Percentiles rank a stretch among this genome's conserved stretches.
Evolutionary conservation across 2,888 invertebrate species (phyloP).

Genomic region (Tinea trinotella): DNA sequence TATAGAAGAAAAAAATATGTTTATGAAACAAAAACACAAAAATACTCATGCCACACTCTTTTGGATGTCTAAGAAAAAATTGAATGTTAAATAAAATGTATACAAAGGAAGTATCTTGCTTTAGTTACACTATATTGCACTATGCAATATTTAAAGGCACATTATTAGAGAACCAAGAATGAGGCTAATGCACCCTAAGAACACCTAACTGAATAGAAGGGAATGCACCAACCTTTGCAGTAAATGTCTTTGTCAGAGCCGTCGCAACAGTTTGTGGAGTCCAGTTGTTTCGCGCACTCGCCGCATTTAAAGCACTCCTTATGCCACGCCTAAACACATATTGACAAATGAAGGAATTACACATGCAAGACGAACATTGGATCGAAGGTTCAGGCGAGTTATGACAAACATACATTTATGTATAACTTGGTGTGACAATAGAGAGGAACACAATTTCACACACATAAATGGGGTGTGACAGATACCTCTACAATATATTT

Average conservation of each 20-base stretch:
- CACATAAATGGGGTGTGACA: conserved; percentile 27
- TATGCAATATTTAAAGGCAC: background rate
- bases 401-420: background rate
- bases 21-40: conserved; percentile 24
- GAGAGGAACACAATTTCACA: conserved; percentile 28
- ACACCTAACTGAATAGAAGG: conserved; percentile 18
- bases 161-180: too few relatives aligned
- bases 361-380: conserved; percentile 38
- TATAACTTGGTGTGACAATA: conserved; percentile 21
- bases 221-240: conserved; percentile 86
- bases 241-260: conserved; percentile 96
- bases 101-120: background rate
- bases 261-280: conserved; percentile 93
- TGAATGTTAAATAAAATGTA: background rate
- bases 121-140: background rate
- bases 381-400: conserved; percentile 5
- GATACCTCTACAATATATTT: conserved; percentile 93
- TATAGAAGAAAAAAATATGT: conserved; percentile 56
- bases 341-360: conserved; percentile 45
- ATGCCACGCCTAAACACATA: conserved; percentile 86
- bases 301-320: conserved; percentile 95
- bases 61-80: background rate
- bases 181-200: background rate
- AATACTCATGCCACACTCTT: conserved; percentile 20
- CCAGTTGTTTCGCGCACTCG: conserved; percentile 88